phyloP scores from a whole-genome alignment of 1,140 invertebrate genomes.

The Pristionchus pacificus region DNA sequence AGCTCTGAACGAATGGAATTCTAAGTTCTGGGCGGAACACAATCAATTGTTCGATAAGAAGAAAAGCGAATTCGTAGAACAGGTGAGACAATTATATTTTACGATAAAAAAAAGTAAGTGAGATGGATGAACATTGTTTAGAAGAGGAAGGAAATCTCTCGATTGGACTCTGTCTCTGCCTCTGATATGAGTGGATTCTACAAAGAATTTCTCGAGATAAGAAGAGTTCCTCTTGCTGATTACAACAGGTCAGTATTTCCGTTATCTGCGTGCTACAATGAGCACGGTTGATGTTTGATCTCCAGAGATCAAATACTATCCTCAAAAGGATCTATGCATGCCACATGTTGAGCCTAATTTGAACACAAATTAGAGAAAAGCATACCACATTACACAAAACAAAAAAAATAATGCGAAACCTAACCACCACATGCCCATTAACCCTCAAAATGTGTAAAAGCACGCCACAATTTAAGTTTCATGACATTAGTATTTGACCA shows the following conservation, averaged over 20 bases:
- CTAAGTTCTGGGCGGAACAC: slow-evolving; percentile 44
- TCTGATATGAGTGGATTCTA: slow-evolving; percentile 51
- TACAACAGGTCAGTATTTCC: slow-evolving; percentile 46
- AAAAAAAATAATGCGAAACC: too few relatives aligned
- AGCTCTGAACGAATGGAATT: slow-evolving; percentile 48
- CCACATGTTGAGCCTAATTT: too few relatives aligned
- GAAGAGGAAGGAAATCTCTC: slow-evolving; percentile 43
- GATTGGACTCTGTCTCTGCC: slow-evolving; percentile 44
- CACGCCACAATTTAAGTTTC: too few relatives aligned
- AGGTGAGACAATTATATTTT: slow-evolving; percentile 32
- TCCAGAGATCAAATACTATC: too few relatives aligned
- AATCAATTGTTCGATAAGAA: slow-evolving; percentile 42
- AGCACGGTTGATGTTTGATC: background rate
- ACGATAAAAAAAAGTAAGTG: background rate
- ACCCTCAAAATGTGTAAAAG: too few relatives aligned
- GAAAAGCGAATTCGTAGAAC: slow-evolving; percentile 42
- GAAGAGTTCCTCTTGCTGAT: slow-evolving; percentile 25
- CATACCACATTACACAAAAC: too few relatives aligned
- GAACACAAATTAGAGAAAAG: too few relatives aligned
- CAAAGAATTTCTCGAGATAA: slow-evolving; percentile 43
- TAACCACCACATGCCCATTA: too few relatives aligned
- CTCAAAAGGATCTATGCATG: too few relatives aligned
- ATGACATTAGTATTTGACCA: too few relatives aligned
- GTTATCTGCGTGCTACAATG: background rate
- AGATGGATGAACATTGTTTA: slow-evolving; percentile 14